A percentile compares a stretch with the other conserved stretches of the same genome.
Conservation (phyloP, 2,888 invertebrate genomes). For the Drosophila tanythrix region DNA sequence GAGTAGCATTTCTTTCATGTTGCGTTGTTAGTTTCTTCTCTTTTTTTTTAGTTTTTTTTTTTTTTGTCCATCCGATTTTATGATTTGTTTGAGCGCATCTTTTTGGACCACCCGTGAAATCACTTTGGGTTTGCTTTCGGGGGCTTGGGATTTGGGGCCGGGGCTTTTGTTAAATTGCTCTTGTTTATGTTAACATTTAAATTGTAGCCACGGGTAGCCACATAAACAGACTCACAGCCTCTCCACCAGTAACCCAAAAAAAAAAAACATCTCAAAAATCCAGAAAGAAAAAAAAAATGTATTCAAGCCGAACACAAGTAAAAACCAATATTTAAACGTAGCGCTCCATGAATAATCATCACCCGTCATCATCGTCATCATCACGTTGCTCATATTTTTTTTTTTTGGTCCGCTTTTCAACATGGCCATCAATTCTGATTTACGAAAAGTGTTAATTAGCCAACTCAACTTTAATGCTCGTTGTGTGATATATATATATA, state of each 20-base stretch:
- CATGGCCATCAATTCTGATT: constrained; percentile 79
- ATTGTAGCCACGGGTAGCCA: constrained; percentile 81
- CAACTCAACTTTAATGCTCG: constrained; percentile 52
- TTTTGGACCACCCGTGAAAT: constrained; percentile 79
- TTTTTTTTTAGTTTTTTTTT: constrained; percentile 28
- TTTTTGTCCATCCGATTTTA: constrained; percentile 68
- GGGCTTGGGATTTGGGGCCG: constrained; percentile 48
- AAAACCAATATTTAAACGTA: constrained; percentile 78
- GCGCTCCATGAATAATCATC: constrained; percentile 80
- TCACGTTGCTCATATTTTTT: constrained; percentile 48
- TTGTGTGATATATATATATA: constrained; percentile 11
- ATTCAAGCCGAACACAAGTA: constrained; percentile 51
- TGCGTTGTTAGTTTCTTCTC: constrained; percentile 72
- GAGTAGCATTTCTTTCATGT: constrained; percentile 78
- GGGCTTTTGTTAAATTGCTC: constrained; percentile 79
- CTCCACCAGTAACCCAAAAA: constrained; percentile 14
- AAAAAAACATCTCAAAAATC: not conserved
- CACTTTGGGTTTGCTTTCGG: constrained; percentile 64
- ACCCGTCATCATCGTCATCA: constrained; percentile 56
- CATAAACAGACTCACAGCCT: constrained; percentile 4
- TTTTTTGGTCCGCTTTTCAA: constrained; percentile 71
- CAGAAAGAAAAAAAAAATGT: not conserved
- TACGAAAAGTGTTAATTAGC: constrained; percentile 81
- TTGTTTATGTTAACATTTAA: constrained; percentile 83
- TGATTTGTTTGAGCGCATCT: constrained; percentile 83